These are phyloP conservation scores for Allobates femoralis DNA, from an alignment of 2,797 vertebrate genomes.

Conservation along the genomic window DNA sequence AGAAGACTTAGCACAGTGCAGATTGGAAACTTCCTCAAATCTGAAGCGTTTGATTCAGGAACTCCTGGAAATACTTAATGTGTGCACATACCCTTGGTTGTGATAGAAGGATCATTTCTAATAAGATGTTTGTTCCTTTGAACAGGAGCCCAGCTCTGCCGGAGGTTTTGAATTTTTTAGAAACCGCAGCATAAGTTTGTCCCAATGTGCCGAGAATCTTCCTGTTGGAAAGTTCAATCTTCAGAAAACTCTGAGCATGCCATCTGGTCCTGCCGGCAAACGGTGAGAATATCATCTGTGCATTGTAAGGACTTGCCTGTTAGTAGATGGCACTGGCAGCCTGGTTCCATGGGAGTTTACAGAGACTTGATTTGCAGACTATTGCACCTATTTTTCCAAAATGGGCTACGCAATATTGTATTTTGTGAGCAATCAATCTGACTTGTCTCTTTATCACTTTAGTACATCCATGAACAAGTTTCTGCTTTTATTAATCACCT, in stretches of 20 bases:
- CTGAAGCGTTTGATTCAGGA: too few species aligned
- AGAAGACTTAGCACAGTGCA: too few species aligned
- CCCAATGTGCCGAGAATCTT: slow-evolving; percentile 90
- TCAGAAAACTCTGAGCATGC: slow-evolving; percentile 98
- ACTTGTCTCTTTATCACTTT: too few species aligned
- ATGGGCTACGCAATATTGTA: too few species aligned
- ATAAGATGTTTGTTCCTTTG: slow-evolving; percentile 19
- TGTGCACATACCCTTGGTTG: too few species aligned
- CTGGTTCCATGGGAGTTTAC: not conserved
- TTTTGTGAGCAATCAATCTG: too few species aligned
- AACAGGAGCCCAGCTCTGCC: slow-evolving; percentile 91
- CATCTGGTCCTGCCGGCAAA: slow-evolving; percentile 89
- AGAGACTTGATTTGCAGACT: not conserved
- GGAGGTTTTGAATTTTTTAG: slow-evolving; percentile 97
- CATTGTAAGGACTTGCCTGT: too few species aligned
- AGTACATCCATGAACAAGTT: too few species aligned
- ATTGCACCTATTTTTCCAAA: not conserved
- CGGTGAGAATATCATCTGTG: slow-evolving; percentile 76
- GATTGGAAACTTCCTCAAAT: too few species aligned
- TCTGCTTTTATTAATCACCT: too few species aligned
- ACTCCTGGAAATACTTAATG: too few species aligned
- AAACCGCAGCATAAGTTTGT: slow-evolving; percentile 97
- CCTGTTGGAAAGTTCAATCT: slow-evolving; percentile 88
- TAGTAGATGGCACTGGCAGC: too few species aligned
- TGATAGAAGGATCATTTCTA: not conserved